Base-by-base conservation (phyloP, 2,888 invertebrate species). In the Scaptomyza tumidula region DNA sequence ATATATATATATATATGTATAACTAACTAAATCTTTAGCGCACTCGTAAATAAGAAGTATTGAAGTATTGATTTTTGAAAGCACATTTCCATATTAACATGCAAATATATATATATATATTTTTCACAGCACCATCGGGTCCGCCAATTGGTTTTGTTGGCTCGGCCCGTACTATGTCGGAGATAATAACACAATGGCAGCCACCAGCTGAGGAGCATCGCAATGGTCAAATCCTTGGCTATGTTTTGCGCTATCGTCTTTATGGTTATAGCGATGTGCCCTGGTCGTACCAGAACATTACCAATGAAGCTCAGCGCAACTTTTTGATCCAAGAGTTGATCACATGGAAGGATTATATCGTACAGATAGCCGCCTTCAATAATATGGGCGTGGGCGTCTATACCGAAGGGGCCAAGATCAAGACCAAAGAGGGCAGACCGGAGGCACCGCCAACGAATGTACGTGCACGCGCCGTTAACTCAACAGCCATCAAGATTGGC, bases 101-200 rank as follows among this genome's bases (percentile, higher is more conserved):
- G 27, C 3, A 0, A 1, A 11, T 10, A 9, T 13, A 9, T 2
- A 11, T 10, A 9, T 3, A 0, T 1, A 11, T 13, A 9, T 13
- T 9, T 11, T 24, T 50, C 88, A 41, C 92, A 98, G 98, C 99
- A 52, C 99, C 99, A 0, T 98, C 98, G 67, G 98, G 98, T 31
- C 97, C 99, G 3, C 99, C 99, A 0, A 94, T 97, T 53, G 98
- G 98, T 31, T 97, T 99, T 89, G 98, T 97, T 80, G 99, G 98
- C 6, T 98, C 98, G 0, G 98, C 99, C 0, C 94, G 98, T 66
- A 98, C 98, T 13, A 96, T 98, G 11, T 97, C 98, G 0, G 98
- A 98, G 92, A 98, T 99, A 67, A 98, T 98, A 86, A 97, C 98
- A 0, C 98, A 98, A 90, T 99, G 99, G 99, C 98, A 98, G 90